phyloP scores from a whole-genome alignment of 2,888 invertebrate genomes.

The Drosophila emarginata region DNA sequence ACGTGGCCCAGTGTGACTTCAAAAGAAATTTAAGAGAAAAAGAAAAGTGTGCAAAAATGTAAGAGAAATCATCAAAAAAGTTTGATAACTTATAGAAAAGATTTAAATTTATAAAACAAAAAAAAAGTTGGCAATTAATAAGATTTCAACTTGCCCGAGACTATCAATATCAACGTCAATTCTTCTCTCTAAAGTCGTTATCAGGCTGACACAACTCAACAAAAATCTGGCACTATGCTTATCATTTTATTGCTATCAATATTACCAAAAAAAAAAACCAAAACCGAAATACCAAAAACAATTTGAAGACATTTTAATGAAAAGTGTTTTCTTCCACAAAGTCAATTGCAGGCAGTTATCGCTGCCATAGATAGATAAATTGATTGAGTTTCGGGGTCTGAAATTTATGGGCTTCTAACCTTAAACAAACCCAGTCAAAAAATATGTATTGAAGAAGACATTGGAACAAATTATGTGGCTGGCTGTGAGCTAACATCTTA shows the following conservation, averaged over 20 bases:
- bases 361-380: slow-evolving; percentile 64
- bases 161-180: slow-evolving; percentile 26
- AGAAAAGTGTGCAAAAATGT: slow-evolving; percentile 61
- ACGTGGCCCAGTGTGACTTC: slow-evolving; percentile 49
- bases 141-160: slow-evolving; percentile 50
- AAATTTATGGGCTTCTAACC: slow-evolving; percentile 42
- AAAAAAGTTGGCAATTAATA: slow-evolving; percentile 34
- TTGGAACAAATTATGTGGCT: slow-evolving; percentile 61
- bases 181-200: neutral
- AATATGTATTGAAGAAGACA: slow-evolving; percentile 17
- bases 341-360: slow-evolving; percentile 50
- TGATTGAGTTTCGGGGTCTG: slow-evolving; percentile 65
- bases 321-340: slow-evolving; percentile 60
- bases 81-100: neutral
- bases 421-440: slow-evolving; percentile 26
- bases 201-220: slow-evolving; percentile 32
- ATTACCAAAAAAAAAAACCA: slow-evolving; percentile 7
- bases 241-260: slow-evolving; percentile 75
- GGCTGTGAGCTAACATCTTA: slow-evolving; percentile 38
- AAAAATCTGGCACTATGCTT: slow-evolving; percentile 66
- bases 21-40: slow-evolving; percentile 24
- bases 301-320: slow-evolving; percentile 62
- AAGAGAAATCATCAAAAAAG: slow-evolving; percentile 38
- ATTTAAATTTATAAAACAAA: neutral
- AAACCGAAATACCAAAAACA: slow-evolving; percentile 13